Conservation (phyloP, 1,140 invertebrate genomes). For the Stegodyphus mimosarum region DNA sequence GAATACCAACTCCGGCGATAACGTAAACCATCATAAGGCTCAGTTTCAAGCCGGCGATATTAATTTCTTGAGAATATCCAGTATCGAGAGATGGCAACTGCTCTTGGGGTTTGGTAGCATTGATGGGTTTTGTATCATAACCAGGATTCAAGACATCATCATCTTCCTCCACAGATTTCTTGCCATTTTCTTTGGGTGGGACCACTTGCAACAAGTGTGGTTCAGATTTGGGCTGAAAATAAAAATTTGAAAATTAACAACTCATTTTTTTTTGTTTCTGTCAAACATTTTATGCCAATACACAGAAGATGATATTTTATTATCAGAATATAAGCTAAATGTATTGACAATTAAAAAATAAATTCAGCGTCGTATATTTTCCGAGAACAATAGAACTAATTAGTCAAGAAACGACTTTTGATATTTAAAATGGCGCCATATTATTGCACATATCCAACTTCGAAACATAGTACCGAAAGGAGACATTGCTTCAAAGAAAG, state of each 20-base stretch:
- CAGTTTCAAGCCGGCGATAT: conserved; percentile 14
- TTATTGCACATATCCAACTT: too few species aligned
- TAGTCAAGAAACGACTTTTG: too few species aligned
- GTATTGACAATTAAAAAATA: too few species aligned
- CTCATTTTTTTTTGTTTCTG: too few species aligned
- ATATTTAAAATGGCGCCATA: too few species aligned
- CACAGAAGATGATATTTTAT: too few species aligned
- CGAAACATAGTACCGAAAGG: too few species aligned
- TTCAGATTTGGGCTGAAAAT: conserved; percentile 50
- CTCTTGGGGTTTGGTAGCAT: neutral
- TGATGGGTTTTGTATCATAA: neutral
- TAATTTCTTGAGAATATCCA: conserved; percentile 18
- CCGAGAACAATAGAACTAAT: too few species aligned
- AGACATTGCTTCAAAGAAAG: too few species aligned
- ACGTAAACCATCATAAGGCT: conserved; percentile 34
- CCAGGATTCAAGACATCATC: neutral
- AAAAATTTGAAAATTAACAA: neutral
- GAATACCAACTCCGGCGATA: conserved; percentile 33
- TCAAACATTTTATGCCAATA: too few species aligned
- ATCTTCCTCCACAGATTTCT: conserved; percentile 11
- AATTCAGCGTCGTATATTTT: too few species aligned
- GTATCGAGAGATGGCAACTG: conserved; percentile 15
- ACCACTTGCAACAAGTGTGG: conserved; percentile 46
- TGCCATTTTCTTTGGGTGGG: conserved; percentile 27
- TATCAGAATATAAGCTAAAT: too few species aligned